phyloP scores from a whole-genome alignment of 2,888 invertebrate species.

The Hololepta plana region DNA sequence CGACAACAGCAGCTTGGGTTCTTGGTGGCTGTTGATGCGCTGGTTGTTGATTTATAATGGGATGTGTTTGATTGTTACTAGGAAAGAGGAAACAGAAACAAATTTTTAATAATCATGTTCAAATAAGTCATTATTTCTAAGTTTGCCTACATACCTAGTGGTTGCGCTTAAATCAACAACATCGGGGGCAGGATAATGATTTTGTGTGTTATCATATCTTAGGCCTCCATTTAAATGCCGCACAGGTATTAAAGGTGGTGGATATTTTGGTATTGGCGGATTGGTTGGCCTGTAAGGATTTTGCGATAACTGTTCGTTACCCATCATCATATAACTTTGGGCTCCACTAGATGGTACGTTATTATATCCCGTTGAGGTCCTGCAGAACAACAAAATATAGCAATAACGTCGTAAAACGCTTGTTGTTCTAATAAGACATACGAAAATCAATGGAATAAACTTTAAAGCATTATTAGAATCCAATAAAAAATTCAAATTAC shows the following conservation, averaged over 20 bases:
- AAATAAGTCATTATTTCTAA: not conserved
- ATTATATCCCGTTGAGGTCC: constrained; percentile 28
- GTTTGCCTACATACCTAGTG: not conserved
- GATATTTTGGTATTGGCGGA: constrained; percentile 30
- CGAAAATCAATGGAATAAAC: too few relatives aligned
- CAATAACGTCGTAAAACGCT: too few relatives aligned
- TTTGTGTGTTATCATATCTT: constrained; percentile 14
- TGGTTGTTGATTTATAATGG: constrained; percentile 24
- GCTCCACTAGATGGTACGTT: constrained; percentile 20
- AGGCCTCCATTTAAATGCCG: constrained; percentile 24
- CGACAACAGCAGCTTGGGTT: constrained; percentile 19
- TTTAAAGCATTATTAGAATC: too few relatives aligned
- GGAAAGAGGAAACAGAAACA: constrained; percentile 14
- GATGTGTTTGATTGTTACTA: constrained; percentile 18
- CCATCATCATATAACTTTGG: constrained; percentile 28
- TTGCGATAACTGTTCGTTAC: constrained; percentile 19
- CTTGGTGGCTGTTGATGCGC: constrained; percentile 24
- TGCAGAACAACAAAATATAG: constrained; percentile 23
- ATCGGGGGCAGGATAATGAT: constrained; percentile 10
- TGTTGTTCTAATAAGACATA: too few relatives aligned
- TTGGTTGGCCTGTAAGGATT: constrained; percentile 22
- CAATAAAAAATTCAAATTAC: too few relatives aligned
- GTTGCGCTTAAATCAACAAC: constrained; percentile 8
- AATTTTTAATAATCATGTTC: constrained; percentile 1
- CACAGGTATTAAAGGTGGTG: constrained; percentile 36